These are phyloP conservation scores for Terrapene triunguis DNA, from an alignment of 2,113 vertebrate species.

Conservation along the genomic window DNA sequence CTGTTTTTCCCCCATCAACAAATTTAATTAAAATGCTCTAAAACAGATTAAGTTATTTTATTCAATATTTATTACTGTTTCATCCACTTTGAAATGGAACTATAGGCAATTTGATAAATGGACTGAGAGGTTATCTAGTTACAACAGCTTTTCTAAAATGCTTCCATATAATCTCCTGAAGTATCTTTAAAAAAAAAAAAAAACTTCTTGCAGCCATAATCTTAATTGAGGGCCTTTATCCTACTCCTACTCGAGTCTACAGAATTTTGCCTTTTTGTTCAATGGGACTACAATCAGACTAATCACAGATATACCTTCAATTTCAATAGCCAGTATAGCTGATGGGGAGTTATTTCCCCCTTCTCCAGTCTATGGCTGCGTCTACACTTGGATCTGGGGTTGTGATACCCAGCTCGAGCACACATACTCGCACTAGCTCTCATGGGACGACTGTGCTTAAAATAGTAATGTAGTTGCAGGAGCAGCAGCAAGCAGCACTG, in stretches of 20 bases:
- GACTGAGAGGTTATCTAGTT: neutral
- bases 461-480: neutral
- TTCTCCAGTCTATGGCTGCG: neutral
- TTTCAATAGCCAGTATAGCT: neutral
- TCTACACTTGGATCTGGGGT: neutral
- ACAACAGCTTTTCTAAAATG: conserved; percentile 33
- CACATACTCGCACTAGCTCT: neutral
- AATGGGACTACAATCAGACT: neutral
- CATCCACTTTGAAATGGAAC: conserved; percentile 17
- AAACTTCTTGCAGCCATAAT: neutral
- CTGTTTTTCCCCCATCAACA: neutral
- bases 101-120: neutral
- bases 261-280: neutral
- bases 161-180: neutral
- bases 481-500: neutral
- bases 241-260: neutral
- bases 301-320: neutral
- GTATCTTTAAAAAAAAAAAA: neutral
- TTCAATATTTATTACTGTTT: neutral
- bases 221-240: neutral
- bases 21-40: neutral
- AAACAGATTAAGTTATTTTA: conserved; percentile 29
- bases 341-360: neutral
- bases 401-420: neutral
- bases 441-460: neutral